Conservation (phyloP, 2,797 vertebrate genomes). For the Lepus oiostolus region DNA sequence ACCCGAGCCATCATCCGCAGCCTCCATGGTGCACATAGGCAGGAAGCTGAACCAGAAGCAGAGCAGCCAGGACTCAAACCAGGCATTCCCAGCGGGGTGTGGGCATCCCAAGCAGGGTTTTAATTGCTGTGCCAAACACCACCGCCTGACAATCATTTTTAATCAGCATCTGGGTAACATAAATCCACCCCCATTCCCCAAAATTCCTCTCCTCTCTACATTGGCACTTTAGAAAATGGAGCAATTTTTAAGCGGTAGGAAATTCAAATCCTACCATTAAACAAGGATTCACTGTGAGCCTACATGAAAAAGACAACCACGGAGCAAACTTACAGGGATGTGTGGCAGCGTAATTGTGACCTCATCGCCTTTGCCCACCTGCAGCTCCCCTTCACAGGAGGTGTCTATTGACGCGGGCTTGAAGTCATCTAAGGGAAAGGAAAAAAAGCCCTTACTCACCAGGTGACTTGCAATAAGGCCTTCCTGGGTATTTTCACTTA, state of each 20-base stretch:
- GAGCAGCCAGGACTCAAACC: too few species aligned
- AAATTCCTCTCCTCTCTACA: neutral
- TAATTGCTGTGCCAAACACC: too few species aligned
- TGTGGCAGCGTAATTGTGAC: slow-evolving; percentile 99
- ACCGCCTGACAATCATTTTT: slow-evolving; percentile 22
- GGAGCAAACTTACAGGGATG: slow-evolving; percentile 93
- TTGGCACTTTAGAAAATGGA: slow-evolving; percentile 38
- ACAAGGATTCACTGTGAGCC: neutral
- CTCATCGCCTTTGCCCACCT: slow-evolving; percentile 99
- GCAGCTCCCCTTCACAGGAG: slow-evolving; percentile 97
- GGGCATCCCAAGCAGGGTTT: too few species aligned
- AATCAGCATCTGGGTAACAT: neutral
- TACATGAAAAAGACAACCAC: neutral
- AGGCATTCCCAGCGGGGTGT: too few species aligned
- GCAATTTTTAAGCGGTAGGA: neutral
- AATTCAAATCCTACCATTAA: slow-evolving; percentile 22
- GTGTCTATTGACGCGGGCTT: slow-evolving; percentile 99
- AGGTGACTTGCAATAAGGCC: neutral
- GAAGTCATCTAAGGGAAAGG: slow-evolving; percentile 95
- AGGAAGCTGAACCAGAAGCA: too few species aligned
- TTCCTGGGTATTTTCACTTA: neutral
- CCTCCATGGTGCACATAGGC: too few species aligned
- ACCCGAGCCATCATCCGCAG: too few species aligned
- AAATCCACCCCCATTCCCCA: neutral
- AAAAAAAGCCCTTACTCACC: slow-evolving; percentile 23